Conservation (phyloP, 1,140 invertebrate species). For the Oncopeltus fasciatus region DNA sequence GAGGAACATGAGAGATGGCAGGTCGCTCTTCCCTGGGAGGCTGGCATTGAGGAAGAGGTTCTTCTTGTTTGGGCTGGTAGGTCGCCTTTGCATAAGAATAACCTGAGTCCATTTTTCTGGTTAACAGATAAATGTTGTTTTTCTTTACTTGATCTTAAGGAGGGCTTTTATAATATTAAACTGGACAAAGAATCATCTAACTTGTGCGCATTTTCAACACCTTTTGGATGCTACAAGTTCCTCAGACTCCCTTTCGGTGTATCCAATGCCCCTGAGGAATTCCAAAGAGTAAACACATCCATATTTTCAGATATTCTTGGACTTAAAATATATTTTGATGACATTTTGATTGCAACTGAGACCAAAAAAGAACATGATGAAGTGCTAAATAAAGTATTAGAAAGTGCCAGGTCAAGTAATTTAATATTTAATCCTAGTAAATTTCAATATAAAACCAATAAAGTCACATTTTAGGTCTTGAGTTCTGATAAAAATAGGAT, state of each 20-base stretch:
- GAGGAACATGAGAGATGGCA: too few species aligned
- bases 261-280: conserved; percentile 25
- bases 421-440: conserved; percentile 27
- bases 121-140: too few species aligned
- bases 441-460: conserved; percentile 22
- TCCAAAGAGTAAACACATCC: conserved; percentile 21
- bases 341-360: conserved; percentile 25
- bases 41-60: too few species aligned
- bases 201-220: too few species aligned
- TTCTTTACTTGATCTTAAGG: too few species aligned
- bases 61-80: too few species aligned
- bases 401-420: conserved; percentile 23
- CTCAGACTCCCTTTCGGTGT: conserved; percentile 29
- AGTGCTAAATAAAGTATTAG: too few species aligned
- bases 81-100: too few species aligned
- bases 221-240: too few species aligned
- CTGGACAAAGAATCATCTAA: not conserved
- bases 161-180: not conserved
- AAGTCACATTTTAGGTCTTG: conserved; percentile 28
- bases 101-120: too few species aligned
- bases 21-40: too few species aligned
- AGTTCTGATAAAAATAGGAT: conserved; percentile 20
- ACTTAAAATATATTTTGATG: conserved; percentile 26
- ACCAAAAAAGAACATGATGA: conserved; percentile 26
- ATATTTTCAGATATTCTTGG: conserved; percentile 24